Conservation (phyloP, 1,140 invertebrate species). For the Nautilus pompilius region DNA sequence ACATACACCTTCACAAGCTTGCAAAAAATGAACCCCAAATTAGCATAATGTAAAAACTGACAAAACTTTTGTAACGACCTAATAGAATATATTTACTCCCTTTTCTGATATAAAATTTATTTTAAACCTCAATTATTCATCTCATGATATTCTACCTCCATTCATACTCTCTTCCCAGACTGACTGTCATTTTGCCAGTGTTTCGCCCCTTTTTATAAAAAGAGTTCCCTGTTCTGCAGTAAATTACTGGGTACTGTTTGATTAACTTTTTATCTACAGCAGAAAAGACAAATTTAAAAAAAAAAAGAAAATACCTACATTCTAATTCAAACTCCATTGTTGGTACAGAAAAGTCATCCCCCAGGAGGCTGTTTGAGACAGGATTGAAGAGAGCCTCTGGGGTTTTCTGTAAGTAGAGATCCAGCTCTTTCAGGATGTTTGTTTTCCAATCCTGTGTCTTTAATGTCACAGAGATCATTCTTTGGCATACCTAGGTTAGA, state of each 20-base stretch:
- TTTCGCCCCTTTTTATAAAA: neutral
- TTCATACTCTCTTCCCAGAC: neutral
- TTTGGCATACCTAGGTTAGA: constrained; percentile 64
- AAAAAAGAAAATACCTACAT: neutral
- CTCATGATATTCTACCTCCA: too few species aligned
- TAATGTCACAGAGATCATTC: constrained; percentile 69
- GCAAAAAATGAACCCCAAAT: too few species aligned
- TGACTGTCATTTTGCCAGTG: neutral
- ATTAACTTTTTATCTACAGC: neutral
- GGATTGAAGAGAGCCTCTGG: constrained; percentile 64
- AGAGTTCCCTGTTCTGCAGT: neutral
- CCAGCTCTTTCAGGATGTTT: constrained; percentile 76
- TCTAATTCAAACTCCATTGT: constrained; percentile 44
- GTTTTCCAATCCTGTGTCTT: constrained; percentile 82
- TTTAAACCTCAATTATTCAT: too few species aligned
- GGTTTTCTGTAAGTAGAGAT: constrained; percentile 78
- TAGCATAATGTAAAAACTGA: too few species aligned
- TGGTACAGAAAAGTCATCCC: constrained; percentile 45
- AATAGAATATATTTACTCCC: too few species aligned
- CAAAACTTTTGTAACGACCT: too few species aligned
- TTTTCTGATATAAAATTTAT: too few species aligned
- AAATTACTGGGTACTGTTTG: neutral
- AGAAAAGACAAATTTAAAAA: neutral
- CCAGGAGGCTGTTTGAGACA: constrained; percentile 49
- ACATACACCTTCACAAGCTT: too few species aligned